Conservation (phyloP, 23 tunicate genomes). For the Corella eumyota region DNA sequence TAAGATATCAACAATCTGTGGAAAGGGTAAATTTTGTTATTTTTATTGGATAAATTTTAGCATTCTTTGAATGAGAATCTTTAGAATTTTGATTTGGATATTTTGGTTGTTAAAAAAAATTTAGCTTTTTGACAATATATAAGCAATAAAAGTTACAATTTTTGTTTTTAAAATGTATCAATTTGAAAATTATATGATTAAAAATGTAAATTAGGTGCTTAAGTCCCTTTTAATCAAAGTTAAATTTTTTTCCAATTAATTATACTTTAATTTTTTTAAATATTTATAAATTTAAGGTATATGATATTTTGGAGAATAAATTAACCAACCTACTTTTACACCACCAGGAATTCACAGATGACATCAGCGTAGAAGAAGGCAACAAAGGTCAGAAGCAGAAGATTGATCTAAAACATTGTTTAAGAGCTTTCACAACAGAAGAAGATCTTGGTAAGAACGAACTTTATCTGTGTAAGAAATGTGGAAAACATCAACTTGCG, state of each 20-base stretch:
- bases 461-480: conserved; percentile 74
- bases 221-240: too few species aligned
- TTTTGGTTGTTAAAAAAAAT: too few species aligned
- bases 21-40: conserved; percentile 38
- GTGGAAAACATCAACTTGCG: conserved; percentile 75
- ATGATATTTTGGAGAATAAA: too few species aligned
- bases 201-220: too few species aligned
- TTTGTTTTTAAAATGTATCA: too few species aligned
- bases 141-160: too few species aligned
- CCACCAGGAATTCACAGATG: conserved; percentile 31
- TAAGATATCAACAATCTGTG: conserved; percentile 74
- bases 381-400: conserved; percentile 38
- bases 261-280: too few species aligned
- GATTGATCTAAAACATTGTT: conserved; percentile 64
- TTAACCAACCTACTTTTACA: not conserved
- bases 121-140: too few species aligned
- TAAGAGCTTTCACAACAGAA: conserved; percentile 70
- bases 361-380: conserved; percentile 51
- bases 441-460: conserved; percentile 82
- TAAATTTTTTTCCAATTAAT: too few species aligned
- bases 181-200: too few species aligned
- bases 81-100: too few species aligned
- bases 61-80: not conserved
- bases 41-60: not conserved
- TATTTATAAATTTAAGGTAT: too few species aligned